Evolutionary conservation across 2,888 invertebrate genomes (phyloP).

Genomic region (Phytoseiulus persimilis): DNA sequence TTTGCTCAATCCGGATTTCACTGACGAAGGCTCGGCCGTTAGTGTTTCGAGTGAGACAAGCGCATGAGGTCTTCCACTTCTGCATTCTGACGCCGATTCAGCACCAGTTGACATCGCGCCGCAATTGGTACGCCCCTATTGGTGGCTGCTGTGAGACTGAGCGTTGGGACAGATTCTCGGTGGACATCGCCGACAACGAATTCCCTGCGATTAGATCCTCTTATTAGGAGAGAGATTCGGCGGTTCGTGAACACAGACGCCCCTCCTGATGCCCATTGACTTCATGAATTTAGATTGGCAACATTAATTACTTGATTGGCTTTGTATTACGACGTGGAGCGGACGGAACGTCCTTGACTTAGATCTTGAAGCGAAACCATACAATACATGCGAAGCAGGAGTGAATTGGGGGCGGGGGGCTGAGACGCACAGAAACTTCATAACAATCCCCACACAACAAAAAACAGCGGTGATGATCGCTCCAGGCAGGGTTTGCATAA

Average conservation of each 20-base stretch:
- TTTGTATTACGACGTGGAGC: neutral
- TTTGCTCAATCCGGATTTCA: neutral
- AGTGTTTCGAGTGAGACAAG: too few species aligned
- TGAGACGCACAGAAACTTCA: neutral
- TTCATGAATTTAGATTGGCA: neutral
- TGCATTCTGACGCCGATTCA: too few species aligned
- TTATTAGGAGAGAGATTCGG: neutral
- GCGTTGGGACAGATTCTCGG: too few species aligned
- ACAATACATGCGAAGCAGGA: neutral
- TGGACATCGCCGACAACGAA: neutral
- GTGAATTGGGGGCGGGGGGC: neutral
- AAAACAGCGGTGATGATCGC: neutral
- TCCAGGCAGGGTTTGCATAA: neutral
- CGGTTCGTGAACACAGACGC: neutral
- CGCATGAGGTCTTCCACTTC: too few species aligned
- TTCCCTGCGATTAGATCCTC: neutral
- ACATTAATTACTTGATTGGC: neutral
- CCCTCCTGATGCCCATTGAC: neutral
- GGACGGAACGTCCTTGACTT: neutral
- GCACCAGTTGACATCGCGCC: too few species aligned
- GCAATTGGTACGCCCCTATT: too few species aligned
- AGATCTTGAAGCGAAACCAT: neutral
- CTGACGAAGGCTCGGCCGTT: neutral
- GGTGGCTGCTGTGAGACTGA: too few species aligned
- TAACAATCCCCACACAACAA: neutral